Percentiles rank a stretch among this genome's conserved stretches.
Conservation (phyloP, 2,113 vertebrate genomes). For the Verasper variegatus region DNA sequence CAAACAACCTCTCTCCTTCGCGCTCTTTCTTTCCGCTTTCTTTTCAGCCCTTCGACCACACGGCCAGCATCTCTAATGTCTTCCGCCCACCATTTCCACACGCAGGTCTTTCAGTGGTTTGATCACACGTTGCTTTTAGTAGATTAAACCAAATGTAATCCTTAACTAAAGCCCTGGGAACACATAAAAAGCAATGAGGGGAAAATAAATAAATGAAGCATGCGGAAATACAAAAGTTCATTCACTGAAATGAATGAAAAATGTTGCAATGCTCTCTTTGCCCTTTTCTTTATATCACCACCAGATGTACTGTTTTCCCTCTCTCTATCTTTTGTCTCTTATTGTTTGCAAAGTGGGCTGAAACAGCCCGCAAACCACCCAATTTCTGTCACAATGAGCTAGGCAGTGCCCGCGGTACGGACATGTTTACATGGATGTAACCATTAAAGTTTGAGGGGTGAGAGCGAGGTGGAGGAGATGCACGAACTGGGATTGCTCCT, state of each 20-base stretch:
- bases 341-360: conserved; percentile 10
- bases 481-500: conserved; percentile 34
- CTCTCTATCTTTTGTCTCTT: conserved; percentile 4
- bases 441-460: conserved; percentile 27
- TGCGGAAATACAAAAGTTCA: conserved; percentile 15
- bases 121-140: conserved; percentile 64
- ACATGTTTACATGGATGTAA: conserved; percentile 20
- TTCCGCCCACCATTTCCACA: conserved; percentile 67
- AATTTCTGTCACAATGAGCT: conserved; percentile 3
- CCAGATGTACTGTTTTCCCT: conserved; percentile 1
- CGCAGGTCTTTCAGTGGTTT: conserved; percentile 56
- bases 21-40: conserved; percentile 48
- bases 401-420: conserved; percentile 21
- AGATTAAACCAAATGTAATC: conserved; percentile 64
- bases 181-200: conserved; percentile 1
- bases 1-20: conserved; percentile 48
- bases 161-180: conserved; percentile 40
- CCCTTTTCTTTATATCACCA: conserved; percentile 6
- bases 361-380: conserved; percentile 9
- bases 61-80: conserved; percentile 50
- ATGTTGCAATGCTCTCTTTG: neutral
- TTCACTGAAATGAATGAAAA: conserved; percentile 3
- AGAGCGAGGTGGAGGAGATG: conserved; percentile 20
- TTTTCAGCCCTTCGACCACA: conserved; percentile 48
- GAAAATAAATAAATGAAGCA: conserved; percentile 20